Base-by-base conservation (phyloP, 2,797 vertebrate genomes). In the Typhlichthys eigenmanni region DNA sequence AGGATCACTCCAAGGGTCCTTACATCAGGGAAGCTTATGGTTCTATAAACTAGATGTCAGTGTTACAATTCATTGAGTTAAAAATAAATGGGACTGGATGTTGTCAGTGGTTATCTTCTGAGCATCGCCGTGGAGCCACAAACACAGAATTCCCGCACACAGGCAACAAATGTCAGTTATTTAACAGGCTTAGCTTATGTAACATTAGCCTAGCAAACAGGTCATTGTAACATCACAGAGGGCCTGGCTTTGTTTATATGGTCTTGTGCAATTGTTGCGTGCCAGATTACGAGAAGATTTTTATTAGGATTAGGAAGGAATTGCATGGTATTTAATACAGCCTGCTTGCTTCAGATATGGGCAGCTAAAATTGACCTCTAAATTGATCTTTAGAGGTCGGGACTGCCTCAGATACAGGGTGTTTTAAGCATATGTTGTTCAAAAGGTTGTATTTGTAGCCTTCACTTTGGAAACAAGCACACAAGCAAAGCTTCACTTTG, bases 181-280 rank as follows among this genome's bases (percentile, higher is more conserved):
- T 80, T 68, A 80, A 79, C 72, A 55, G 45, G 51, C 57, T 82
- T 85, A 55, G 51, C 57, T 82, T 85, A 82, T 66, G 53, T 78
- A 80, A 81, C 65, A 24, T 50, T 58, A 66, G 57, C 38, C 38
- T 13, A 54, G 48, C 66, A 60, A 74, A 61, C 62, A 56, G 55
- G 51, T 50, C 68, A 60, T 64, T 57, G 45, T 57, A 69, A 61
- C 66, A 57, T 64, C 12, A 62, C 45, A 58, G 34, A 47, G 43
- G 45, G 55, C 24, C 47, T 24, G 19, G 19, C 19, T 24, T 58
- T 5, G 0, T 29, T 68, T 16, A 46, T 19, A 64, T 24, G 54
- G n/a, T 60, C n/a, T 3, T 60, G 12, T 38, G 1, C 51, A 13
- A 47, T 48, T 47, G 50, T 60, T 50, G 17, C n/a, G 6, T 55